Conservation (phyloP, 37 sponge, comb jelly and placozoan genomes). For the Bolinopsis microptera region DNA sequence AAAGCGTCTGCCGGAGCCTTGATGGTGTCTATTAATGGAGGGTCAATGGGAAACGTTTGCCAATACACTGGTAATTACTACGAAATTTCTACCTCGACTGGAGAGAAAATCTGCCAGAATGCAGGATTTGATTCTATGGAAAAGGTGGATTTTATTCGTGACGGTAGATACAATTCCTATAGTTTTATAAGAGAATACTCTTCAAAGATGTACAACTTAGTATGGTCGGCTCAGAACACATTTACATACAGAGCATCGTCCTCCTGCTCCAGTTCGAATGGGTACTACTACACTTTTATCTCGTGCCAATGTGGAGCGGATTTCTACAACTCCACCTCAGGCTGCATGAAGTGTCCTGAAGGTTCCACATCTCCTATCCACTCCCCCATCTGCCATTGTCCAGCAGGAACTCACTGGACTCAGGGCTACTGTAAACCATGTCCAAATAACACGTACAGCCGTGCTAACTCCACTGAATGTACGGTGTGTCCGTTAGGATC, state of each 20-base stretch:
- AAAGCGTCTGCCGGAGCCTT: background rate
- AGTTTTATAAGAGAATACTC: background rate
- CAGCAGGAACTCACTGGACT: background rate
- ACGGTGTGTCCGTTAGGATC: background rate
- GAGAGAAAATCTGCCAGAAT: background rate
- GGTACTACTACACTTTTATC: background rate
- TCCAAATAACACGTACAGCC: background rate
- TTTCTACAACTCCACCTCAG: background rate
- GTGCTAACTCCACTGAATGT: background rate
- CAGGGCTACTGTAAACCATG: background rate
- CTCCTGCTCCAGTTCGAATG: background rate
- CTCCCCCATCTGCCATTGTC: background rate
- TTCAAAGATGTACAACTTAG: background rate
- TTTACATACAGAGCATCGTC: background rate
- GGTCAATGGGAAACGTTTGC: background rate
- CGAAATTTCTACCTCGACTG: background rate
- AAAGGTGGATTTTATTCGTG: background rate
- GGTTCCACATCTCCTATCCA: background rate
- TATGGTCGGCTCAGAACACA: background rate
- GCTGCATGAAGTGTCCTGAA: background rate
- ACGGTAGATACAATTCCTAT: background rate
- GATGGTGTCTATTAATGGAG: background rate
- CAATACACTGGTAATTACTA: background rate
- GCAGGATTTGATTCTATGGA: background rate
- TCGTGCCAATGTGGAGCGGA: background rate